Evolutionary conservation across 2,113 vertebrate species (phyloP).

Genomic region (Toxotes jaculatrix): DNA sequence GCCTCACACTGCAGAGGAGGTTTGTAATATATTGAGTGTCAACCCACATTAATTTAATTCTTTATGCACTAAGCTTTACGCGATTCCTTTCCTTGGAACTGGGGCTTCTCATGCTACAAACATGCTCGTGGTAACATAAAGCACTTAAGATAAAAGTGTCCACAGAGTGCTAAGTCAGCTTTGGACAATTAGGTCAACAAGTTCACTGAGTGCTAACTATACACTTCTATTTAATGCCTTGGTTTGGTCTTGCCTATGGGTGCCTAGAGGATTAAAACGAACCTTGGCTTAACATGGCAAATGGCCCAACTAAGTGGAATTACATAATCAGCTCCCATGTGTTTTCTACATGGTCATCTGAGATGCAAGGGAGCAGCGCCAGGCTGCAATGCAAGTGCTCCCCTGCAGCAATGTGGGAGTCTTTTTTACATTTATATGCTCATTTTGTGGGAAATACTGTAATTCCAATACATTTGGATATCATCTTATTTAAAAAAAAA

Average conservation of each 20-base stretch:
- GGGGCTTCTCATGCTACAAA: background rate
- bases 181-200: conserved; percentile 14
- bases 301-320: conserved; percentile 46
- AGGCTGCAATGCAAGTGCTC: conserved; percentile 5
- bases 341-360: conserved; percentile 34
- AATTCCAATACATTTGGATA: background rate
- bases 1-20: background rate
- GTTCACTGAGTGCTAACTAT: conserved; percentile 13
- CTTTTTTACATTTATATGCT: background rate
- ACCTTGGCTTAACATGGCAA: conserved; percentile 46
- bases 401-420: conserved; percentile 3
- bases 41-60: background rate
- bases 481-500: background rate
- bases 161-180: conserved; percentile 1
- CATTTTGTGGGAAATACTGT: background rate
- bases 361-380: conserved; percentile 1
- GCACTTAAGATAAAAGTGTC: conserved; percentile 8
- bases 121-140: background rate
- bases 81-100: background rate
- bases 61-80: background rate
- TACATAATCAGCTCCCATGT: conserved; percentile 54
- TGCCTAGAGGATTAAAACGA: conserved; percentile 66
- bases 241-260: conserved; percentile 18
- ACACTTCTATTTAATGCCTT: conserved; percentile 14
- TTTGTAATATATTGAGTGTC: background rate